phyloP scores from a whole-genome alignment of 1,140 invertebrate genomes.

The Drosophila erecta region DNA sequence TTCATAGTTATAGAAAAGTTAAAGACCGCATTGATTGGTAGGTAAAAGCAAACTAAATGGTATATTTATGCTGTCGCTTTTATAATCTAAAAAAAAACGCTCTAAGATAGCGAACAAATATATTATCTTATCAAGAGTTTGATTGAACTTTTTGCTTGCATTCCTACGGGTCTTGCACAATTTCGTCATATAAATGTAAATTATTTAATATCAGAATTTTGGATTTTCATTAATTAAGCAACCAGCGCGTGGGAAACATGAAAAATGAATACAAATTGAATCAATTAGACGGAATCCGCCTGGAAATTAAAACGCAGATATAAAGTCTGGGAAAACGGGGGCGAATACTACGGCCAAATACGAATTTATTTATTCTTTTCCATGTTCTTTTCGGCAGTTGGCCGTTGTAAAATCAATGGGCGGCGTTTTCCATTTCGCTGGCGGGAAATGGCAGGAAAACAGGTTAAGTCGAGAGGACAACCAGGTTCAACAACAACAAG shows the following conservation, averaged over 20 bases:
- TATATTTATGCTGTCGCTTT: background rate
- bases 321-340: constrained; percentile 17
- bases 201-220: constrained; percentile 28
- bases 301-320: constrained; percentile 30
- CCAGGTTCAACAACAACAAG: constrained; percentile 38
- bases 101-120: too few species aligned
- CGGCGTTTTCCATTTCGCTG: constrained; percentile 33
- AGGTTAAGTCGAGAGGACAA: constrained; percentile 30
- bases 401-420: constrained; percentile 41
- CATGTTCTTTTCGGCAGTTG: background rate
- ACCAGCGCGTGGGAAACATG: constrained; percentile 14
- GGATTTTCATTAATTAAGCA: constrained; percentile 27
- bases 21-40: background rate
- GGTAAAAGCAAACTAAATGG: background rate
- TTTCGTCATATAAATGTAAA: constrained; percentile 34
- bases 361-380: constrained; percentile 40
- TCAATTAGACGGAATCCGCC: constrained; percentile 39
- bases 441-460: constrained; percentile 9
- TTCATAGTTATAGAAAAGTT: background rate
- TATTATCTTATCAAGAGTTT: constrained; percentile 5
- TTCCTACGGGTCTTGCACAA: background rate
- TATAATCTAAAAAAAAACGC: background rate
- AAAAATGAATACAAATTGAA: constrained; percentile 59
- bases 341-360: constrained; percentile 8
- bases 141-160: background rate